phyloP scores from a whole-genome alignment of 2,797 vertebrate species.

The Lateolabrax maculatus region DNA sequence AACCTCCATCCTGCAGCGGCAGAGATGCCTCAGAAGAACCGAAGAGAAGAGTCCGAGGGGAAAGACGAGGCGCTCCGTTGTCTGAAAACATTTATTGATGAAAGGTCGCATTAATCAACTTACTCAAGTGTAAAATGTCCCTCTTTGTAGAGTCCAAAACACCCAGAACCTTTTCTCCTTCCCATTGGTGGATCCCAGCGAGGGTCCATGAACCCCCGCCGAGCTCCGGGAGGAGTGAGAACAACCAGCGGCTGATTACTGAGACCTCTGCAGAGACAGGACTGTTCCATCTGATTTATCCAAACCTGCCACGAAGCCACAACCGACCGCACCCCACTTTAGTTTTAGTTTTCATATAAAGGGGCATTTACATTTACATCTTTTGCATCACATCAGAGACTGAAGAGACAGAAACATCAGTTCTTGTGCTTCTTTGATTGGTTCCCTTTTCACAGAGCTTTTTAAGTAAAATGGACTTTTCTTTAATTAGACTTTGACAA shows the following conservation, averaged over 20 bases:
- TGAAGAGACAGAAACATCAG: background rate
- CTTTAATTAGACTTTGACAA: background rate
- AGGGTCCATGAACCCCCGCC: constrained; percentile 21
- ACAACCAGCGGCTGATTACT: constrained; percentile 57
- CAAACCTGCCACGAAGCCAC: background rate
- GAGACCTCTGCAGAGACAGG: constrained; percentile 38
- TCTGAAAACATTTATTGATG: constrained; percentile 45
- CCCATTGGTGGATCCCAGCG: background rate
- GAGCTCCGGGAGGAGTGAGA: constrained; percentile 29
- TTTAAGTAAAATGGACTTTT: background rate
- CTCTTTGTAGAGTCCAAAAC: constrained; percentile 48
- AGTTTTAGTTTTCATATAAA: background rate
- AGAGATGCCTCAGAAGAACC: constrained; percentile 22
- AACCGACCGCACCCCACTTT: too few relatives aligned
- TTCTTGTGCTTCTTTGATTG: background rate
- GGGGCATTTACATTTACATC: background rate
- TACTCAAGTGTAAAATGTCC: constrained; percentile 52
- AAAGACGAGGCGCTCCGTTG: background rate
- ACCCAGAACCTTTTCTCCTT: constrained; percentile 20
- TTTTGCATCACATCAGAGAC: background rate
- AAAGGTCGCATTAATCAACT: constrained; percentile 48
- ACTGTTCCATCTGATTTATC: constrained; percentile 27
- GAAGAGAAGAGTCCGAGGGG: constrained; percentile 8
- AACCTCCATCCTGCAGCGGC: background rate
- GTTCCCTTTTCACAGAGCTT: background rate